A percentile compares a stretch with the other conserved stretches of the same genome.
phyloP scores from a whole-genome alignment of 2,888 invertebrate genomes.

The Hipparchia semele region DNA sequence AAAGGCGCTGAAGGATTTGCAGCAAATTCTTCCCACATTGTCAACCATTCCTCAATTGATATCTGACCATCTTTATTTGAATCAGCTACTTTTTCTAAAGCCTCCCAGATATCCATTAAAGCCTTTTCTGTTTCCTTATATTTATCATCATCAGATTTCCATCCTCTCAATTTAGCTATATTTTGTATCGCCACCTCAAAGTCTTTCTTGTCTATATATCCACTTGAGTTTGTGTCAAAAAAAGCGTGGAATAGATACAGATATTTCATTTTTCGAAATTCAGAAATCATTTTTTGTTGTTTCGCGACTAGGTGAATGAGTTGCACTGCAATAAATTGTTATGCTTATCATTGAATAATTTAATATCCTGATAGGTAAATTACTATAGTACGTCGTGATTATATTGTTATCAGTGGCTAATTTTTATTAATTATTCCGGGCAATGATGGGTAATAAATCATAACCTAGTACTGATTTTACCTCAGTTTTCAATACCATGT shows the following conservation, averaged over 20 bases:
- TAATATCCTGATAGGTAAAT: slow-evolving; percentile 3
- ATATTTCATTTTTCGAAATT: slow-evolving; percentile 90
- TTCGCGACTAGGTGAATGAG: neutral
- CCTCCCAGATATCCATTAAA: slow-evolving; percentile 91
- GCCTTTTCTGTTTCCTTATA: slow-evolving; percentile 87
- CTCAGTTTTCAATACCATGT: neutral
- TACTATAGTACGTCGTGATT: neutral
- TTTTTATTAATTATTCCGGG: no score
- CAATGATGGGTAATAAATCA: no score
- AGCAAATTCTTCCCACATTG: slow-evolving; percentile 50
- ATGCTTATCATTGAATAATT: neutral
- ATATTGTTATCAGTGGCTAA: neutral
- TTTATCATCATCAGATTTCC: slow-evolving; percentile 86
- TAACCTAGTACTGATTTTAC: neutral
- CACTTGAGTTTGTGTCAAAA: slow-evolving; percentile 92
- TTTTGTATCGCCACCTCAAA: slow-evolving; percentile 92
- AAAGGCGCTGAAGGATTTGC: slow-evolving; percentile 31
- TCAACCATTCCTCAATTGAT: slow-evolving; percentile 41
- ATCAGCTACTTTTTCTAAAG: slow-evolving; percentile 88
- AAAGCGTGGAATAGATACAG: slow-evolving; percentile 80
- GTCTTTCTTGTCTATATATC: slow-evolving; percentile 91
- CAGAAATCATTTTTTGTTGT: slow-evolving; percentile 79
- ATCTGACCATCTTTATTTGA: slow-evolving; percentile 80
- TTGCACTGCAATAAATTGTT: neutral
- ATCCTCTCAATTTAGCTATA: slow-evolving; percentile 89